Percentiles rank a stretch among this genome's conserved stretches.
Evolutionary conservation across 2,797 vertebrate genomes (phyloP).

Genomic region (Eulemur albifrons): DNA sequence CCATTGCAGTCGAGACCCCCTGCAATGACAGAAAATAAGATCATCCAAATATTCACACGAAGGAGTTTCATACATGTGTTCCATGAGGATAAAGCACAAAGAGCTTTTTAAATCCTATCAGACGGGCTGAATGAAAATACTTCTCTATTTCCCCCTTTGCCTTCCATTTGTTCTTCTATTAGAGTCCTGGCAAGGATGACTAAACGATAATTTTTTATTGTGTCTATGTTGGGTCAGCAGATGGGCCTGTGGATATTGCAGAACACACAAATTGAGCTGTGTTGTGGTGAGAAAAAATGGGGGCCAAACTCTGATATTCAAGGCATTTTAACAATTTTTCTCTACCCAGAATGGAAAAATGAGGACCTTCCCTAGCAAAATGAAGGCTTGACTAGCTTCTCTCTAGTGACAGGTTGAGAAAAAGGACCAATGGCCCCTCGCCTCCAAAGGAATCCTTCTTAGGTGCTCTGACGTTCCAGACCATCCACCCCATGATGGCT

Average conservation of each 20-base stretch:
- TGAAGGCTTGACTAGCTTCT: neutral
- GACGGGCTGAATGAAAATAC: neutral
- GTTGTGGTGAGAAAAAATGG: conserved; percentile 64
- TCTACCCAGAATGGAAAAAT: neutral
- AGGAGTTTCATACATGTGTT: neutral
- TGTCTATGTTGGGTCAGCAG: conserved; percentile 46
- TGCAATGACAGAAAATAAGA: neutral
- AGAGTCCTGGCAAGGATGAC: neutral
- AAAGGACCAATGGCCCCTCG: neutral
- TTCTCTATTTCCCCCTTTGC: neutral
- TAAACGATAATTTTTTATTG: conserved; percentile 56
- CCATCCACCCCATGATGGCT: too few relatives aligned
- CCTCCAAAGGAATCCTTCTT: neutral
- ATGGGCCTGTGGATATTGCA: conserved; percentile 72
- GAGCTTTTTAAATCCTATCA: neutral
- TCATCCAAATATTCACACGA: neutral
- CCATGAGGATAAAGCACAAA: neutral
- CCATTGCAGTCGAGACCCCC: neutral
- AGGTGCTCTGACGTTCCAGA: neutral
- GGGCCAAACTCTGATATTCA: conserved; percentile 57
- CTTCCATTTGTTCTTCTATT: neutral
- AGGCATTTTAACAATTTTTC: neutral
- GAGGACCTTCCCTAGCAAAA: neutral
- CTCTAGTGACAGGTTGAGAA: neutral
- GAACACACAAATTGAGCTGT: conserved; percentile 44